Evolutionary conservation across 2,888 invertebrate species (phyloP), one percentile per base, ranked within the genome.

Genomic region (Lepidochrysops patricia): DNA sequence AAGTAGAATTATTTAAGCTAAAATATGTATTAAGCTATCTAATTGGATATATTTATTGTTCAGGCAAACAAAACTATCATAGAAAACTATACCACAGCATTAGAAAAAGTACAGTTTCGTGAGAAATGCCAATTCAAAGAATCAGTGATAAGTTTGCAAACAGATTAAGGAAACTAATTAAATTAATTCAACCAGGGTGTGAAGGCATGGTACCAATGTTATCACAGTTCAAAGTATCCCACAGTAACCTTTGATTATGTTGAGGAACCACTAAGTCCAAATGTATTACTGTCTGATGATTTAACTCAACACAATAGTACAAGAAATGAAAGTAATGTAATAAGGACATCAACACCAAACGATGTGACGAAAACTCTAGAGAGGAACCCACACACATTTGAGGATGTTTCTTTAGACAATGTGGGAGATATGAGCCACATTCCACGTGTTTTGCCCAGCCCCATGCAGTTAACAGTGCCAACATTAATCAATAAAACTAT

Each of bases 191-290:
- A 57, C 27, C 75, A 89, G 89, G 87, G 80, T 69, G 70, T 73
- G 74, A 84, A 77, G 71, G 66, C 74, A 67, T 88, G 89, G 88
- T 80, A 84, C 72, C 74, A 79, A 70, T 89, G 89, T 70, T 87
- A 86, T 74, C 89, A 88, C 73, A 82, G 76, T 70, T 75, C 69
- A 66, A 82, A 73, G 74, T 82, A 82, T 75, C 89, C 88, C 63
- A 77, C 76, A 13, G 72, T 75, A 60, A 80, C 76, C 63, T 88
- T 83, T 76, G 74, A 77, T n/a, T 84, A 84, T 62, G 63, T 83
- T 69, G 82, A 86, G 74, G 62, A 73, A 65, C 50, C 63, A 56
- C n/a, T 62, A 63, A 65, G 62, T 66, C 65, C 27, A 66, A 43
- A 4, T 43, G 23, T 23, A 19, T 7, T 19, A 15, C 12, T 27